Evolutionary conservation across 64 coral and sea anemone genomes (phyloP).

Genomic region (Stichodactyla helianthus): DNA sequence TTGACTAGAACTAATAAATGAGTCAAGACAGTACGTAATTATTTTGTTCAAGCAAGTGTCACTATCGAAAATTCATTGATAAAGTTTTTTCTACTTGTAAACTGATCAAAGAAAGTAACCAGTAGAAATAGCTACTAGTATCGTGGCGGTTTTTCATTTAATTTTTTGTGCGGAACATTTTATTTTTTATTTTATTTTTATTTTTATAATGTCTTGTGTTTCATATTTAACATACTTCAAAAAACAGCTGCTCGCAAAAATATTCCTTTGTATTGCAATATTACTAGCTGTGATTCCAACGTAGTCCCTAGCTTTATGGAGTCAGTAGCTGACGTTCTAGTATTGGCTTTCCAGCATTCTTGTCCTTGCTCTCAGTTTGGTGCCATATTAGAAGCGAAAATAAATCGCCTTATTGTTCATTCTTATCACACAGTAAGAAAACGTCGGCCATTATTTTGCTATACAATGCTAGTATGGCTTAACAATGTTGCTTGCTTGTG

Average conservation of each 20-base stretch:
- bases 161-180: neutral
- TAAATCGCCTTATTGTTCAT: constrained; percentile 12
- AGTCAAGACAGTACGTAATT: neutral
- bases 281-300: constrained; percentile 11
- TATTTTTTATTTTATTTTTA: neutral
- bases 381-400: constrained; percentile 17
- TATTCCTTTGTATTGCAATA: constrained; percentile 6
- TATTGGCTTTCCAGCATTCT: neutral
- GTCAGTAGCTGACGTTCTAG: neutral
- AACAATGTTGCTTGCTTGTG: neutral
- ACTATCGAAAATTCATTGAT: neutral
- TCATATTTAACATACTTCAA: neutral
- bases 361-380: neutral
- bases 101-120: neutral
- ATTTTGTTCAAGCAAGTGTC: constrained; percentile 19
- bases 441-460: constrained; percentile 7
- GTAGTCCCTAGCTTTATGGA: neutral
- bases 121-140: neutral
- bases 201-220: constrained; percentile 1
- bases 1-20: constrained; percentile 24
- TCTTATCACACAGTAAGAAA: constrained; percentile 15
- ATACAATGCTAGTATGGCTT: neutral
- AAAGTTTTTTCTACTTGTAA: neutral
- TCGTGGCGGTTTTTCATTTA: neutral
- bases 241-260: neutral